These are phyloP conservation scores for Thermophis baileyi DNA, from an alignment of 2,113 vertebrate species.

Conservation along the genomic window DNA sequence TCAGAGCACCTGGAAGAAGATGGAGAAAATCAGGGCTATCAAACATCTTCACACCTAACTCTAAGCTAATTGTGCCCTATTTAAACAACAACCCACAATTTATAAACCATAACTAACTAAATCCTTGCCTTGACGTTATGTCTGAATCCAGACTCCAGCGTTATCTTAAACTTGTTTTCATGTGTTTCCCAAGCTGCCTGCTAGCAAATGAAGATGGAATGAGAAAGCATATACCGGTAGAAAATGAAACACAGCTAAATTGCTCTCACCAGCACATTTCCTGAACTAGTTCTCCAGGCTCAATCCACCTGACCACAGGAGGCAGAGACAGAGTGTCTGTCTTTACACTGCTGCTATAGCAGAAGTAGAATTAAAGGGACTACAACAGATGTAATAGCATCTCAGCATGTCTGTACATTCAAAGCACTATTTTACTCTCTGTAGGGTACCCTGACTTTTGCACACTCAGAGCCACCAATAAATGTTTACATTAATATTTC, in stretches of 20 bases:
- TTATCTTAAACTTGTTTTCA: not conserved
- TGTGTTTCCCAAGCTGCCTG: not conserved
- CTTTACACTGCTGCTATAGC: not conserved
- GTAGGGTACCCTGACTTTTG: not conserved
- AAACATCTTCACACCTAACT: not conserved
- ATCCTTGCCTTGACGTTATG: not conserved
- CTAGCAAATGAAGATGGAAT: not conserved
- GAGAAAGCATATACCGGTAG: not conserved
- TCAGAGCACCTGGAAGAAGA: not conserved
- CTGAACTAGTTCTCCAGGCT: not conserved
- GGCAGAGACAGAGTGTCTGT: not conserved
- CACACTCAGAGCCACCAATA: not conserved
- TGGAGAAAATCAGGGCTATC: not conserved
- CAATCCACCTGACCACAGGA: not conserved
- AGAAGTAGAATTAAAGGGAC: not conserved
- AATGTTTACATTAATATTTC: not conserved
- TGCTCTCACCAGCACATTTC: not conserved
- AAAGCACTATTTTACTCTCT: not conserved
- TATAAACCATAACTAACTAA: not conserved
- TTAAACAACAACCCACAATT: not conserved
- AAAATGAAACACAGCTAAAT: not conserved
- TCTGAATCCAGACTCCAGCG: not conserved
- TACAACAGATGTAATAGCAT: not conserved
- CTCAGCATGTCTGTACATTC: not conserved
- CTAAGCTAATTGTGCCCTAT: not conserved